Evolutionary conservation across 2,113 vertebrate species (phyloP).

Genomic region (Turnix velox): DNA sequence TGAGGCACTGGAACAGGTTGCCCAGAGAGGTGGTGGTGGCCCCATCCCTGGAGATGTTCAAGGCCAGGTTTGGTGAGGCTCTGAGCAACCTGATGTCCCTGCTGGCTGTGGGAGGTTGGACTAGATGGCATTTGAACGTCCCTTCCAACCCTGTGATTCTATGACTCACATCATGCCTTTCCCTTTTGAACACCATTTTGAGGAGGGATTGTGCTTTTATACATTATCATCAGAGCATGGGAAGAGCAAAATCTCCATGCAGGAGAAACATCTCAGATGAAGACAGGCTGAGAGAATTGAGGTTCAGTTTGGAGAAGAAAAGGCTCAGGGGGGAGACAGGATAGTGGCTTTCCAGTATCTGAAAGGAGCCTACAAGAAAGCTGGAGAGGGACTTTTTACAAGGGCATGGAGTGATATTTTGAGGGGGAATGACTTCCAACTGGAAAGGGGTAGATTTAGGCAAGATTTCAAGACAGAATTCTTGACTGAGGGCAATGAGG

Average conservation of each 20-base stretch:
- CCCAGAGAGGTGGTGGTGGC: too few species aligned
- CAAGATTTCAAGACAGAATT: background rate
- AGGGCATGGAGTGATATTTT: background rate
- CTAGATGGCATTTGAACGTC: too few species aligned
- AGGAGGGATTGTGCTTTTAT: background rate
- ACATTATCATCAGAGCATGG: accelerated
- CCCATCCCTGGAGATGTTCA: too few species aligned
- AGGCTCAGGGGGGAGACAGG: background rate
- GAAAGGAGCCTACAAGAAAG: background rate
- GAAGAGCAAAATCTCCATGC: background rate
- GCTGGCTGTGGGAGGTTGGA: too few species aligned
- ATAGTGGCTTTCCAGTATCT: background rate
- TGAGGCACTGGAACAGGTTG: too few species aligned
- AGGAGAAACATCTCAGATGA: background rate
- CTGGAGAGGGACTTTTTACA: background rate
- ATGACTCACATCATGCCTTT: background rate
- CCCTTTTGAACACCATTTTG: background rate
- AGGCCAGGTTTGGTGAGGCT: too few species aligned
- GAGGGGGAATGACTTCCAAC: background rate
- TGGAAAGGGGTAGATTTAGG: background rate
- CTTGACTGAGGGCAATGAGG: background rate
- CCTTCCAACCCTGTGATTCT: too few species aligned
- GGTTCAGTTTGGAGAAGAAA: background rate
- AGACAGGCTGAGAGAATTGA: background rate
- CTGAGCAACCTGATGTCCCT: too few species aligned